Base-by-base conservation (phyloP, 2,113 vertebrate species). In the Camarhynchus parvulus region DNA sequence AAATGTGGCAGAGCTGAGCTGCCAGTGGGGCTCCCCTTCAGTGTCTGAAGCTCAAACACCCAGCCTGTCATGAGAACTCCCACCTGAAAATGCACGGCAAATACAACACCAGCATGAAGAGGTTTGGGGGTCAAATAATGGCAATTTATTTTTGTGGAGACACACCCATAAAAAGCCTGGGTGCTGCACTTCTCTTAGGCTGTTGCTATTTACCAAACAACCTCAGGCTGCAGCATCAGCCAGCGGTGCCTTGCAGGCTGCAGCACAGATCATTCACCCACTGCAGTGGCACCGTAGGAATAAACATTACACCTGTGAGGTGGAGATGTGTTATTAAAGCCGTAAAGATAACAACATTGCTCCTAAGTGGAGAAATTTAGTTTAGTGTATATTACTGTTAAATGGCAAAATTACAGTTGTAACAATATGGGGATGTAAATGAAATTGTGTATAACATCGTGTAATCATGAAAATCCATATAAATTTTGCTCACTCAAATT, bases 381-480 rank as follows among this genome's bases (percentile, higher is more conserved):
- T 62, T 68, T 47, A 46, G 41, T 31, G 30, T 59, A 58, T 90
- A 68, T 95, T 92, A 55, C 76, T 55, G 69, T 52, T 95, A 91
- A 95, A 92, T 78, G 84, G 63, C 72, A 94, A 94, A 90, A 89
- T 69, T 88, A 68, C 59, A 80, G 59, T 91, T 94, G 37, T 82
- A 94, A 89, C 92, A 95, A 83, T 91, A 92, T 75, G 76, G 70
- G 95, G 61, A 93, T 80, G 76, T 87, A 96, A 97, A 95, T 90
- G 80, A 68, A 95, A 95, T 96, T 91, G 89, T 81, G 83, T 94
- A 85, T 90, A 97, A 92, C 92, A 91, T 72, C 37, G 6, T 93
- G 74, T 81, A 94, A 92, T 95, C 95, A 96, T 92, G 94, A 95
- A 91, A 95, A 92, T 68, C 76, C 84, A 67, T 84, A 94, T 93